Conservation (phyloP, 2,888 invertebrate genomes). For the Hypomecis atomaria region DNA sequence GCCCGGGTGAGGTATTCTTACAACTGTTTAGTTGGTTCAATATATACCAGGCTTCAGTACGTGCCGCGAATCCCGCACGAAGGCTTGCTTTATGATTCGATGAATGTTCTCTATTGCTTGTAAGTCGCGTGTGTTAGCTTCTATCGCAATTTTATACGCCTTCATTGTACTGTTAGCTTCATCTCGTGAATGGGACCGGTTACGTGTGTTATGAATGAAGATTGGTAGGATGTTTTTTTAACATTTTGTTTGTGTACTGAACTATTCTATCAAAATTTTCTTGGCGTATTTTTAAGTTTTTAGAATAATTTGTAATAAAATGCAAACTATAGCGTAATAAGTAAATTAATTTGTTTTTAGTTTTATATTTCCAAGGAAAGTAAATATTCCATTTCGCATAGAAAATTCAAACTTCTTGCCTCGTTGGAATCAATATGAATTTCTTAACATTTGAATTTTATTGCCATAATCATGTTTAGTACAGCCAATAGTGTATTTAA, state of each 20-base stretch:
- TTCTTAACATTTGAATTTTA: too few relatives aligned
- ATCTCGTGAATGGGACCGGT: slow-evolving; percentile 40
- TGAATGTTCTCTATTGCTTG: slow-evolving; percentile 67
- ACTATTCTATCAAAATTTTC: too few relatives aligned
- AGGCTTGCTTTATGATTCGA: slow-evolving; percentile 66
- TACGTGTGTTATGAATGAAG: slow-evolving; percentile 8
- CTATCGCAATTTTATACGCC: slow-evolving; percentile 63
- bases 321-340: too few relatives aligned
- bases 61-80: slow-evolving; percentile 68
- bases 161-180: slow-evolving; percentile 54
- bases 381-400: too few relatives aligned
- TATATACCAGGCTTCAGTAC: slow-evolving; percentile 71
- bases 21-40: slow-evolving; percentile 82
- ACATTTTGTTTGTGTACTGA: background rate
- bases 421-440: too few relatives aligned
- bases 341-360: too few relatives aligned
- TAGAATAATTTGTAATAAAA: too few relatives aligned
- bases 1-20: slow-evolving; percentile 78
- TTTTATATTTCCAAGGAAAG: too few relatives aligned
- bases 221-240: background rate
- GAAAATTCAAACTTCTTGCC: too few relatives aligned
- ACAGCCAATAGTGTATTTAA: too few relatives aligned
- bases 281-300: too few relatives aligned
- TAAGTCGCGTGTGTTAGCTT: slow-evolving; percentile 57
- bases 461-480: too few relatives aligned